Percentiles rank a stretch among this genome's conserved stretches.
phyloP scores from a whole-genome alignment of 2,888 invertebrate genomes.

The Drosophila anceps region DNA sequence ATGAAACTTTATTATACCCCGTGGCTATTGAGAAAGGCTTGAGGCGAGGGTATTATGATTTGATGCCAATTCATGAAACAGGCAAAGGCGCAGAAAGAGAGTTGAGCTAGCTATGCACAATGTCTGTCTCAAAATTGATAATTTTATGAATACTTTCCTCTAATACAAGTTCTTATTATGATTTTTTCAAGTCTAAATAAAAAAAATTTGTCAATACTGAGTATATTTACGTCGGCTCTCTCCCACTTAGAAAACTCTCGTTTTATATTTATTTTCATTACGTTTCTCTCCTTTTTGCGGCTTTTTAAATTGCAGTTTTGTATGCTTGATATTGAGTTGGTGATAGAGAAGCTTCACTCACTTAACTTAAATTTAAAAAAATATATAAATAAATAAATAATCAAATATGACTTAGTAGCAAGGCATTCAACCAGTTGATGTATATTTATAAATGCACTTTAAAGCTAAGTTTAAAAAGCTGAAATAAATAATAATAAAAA shows the following conservation, averaged over 20 bases:
- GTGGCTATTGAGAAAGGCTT: neutral
- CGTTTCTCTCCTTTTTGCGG: conserved; percentile 17
- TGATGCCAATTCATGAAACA: neutral
- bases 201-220: neutral
- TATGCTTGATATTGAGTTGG: conserved; percentile 49
- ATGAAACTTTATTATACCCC: conserved; percentile 30
- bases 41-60: neutral
- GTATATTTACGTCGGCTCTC: neutral
- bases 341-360: conserved; percentile 49
- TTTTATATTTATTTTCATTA: conserved; percentile 24
- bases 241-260: neutral
- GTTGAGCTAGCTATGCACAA: neutral
- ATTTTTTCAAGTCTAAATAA: too few relatives aligned
- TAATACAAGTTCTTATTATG: too few relatives aligned
- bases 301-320: conserved; percentile 63
- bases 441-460: too few relatives aligned
- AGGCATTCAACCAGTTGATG: too few relatives aligned
- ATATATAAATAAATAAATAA: too few relatives aligned
- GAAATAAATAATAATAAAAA: too few relatives aligned
- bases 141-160: too few relatives aligned
- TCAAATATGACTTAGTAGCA: too few relatives aligned
- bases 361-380: too few relatives aligned
- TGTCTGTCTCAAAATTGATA: neutral
- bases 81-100: neutral
- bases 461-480: too few relatives aligned